Evolutionary conservation across 2,888 invertebrate species (phyloP).

Genomic region (Synergus laeviventris): DNA sequence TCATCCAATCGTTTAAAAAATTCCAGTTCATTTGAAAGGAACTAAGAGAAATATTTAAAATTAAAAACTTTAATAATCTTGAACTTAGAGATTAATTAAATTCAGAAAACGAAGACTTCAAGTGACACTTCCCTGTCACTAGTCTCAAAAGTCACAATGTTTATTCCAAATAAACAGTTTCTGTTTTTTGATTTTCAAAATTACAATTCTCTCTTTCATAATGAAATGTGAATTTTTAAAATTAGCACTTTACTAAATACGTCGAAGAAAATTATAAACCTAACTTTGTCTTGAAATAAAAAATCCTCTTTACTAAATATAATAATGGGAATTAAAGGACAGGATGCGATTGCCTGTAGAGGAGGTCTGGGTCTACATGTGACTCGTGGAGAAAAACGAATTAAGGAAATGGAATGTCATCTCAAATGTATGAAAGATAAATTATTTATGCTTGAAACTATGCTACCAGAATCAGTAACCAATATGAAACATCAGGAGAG

Average conservation of each 20-base stretch:
- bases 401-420: conserved; percentile 53
- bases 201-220: background rate
- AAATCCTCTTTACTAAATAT: background rate
- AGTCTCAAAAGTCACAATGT: conserved; percentile 20
- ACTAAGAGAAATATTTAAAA: background rate
- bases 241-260: background rate
- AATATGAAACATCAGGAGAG: background rate
- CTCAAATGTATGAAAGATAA: conserved; percentile 49
- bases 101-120: conserved; percentile 8
- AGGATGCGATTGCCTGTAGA: conserved; percentile 42
- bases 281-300: background rate
- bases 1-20: background rate
- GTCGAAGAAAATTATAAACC: background rate
- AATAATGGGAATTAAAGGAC: conserved; percentile 22
- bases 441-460: conserved; percentile 45
- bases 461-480: conserved; percentile 41
- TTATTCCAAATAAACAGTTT: conserved; percentile 14
- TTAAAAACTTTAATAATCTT: background rate
- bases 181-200: background rate
- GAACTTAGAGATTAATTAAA: conserved; percentile 19
- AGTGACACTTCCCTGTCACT: background rate
- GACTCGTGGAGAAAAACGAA: conserved; percentile 45
- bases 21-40: background rate
- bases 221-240: background rate
- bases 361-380: conserved; percentile 43